phyloP scores from a whole-genome alignment of 2,113 vertebrate species.

The Clarias magur region DNA sequence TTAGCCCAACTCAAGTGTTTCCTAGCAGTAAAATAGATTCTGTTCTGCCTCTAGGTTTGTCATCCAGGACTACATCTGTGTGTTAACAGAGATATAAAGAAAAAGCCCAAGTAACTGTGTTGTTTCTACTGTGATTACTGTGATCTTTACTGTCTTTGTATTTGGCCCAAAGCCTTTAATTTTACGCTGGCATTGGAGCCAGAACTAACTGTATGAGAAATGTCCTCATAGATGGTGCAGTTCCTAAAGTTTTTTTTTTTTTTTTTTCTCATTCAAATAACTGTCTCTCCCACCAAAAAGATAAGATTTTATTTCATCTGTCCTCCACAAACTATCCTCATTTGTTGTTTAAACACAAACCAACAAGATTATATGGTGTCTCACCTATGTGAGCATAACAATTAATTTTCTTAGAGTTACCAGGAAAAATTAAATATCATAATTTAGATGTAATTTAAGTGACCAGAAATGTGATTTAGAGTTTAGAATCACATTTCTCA shows the following conservation, averaged over 20 bases:
- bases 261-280: background rate
- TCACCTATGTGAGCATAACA: background rate
- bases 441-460: background rate
- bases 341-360: background rate
- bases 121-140: background rate
- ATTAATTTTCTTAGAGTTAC: background rate
- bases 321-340: background rate
- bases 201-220: background rate
- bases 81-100: background rate
- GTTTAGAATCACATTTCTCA: background rate
- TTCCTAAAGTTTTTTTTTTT: background rate
- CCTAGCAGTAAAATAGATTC: too few relatives aligned
- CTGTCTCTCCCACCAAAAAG: background rate
- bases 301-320: background rate
- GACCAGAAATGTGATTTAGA: background rate
- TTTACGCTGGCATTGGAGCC: background rate
- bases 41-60: background rate
- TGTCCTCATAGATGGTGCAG: background rate
- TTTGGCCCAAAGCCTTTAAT: background rate
- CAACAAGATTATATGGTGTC: background rate
- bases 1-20: background rate
- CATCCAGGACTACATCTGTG: background rate
- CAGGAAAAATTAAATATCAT: background rate
- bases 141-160: background rate
- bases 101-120: background rate